phyloP scores from a whole-genome alignment of 1,140 invertebrate species.

The Uloborus diversus region DNA sequence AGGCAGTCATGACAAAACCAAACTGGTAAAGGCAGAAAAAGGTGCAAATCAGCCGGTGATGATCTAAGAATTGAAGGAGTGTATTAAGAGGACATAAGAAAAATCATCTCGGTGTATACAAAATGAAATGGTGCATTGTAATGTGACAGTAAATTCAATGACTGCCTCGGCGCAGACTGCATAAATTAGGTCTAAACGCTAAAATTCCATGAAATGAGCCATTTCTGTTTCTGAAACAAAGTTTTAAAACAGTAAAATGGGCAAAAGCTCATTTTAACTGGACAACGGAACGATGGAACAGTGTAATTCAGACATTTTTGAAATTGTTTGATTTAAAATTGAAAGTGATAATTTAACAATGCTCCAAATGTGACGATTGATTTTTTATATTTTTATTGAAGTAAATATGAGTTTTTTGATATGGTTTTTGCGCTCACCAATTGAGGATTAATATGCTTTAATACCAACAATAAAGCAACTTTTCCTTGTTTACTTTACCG shows the following conservation, averaged over 20 bases:
- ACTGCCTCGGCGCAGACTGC: background rate
- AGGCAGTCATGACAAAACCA: background rate
- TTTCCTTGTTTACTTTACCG: too few relatives aligned
- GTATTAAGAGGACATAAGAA: background rate
- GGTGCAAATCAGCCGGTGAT: background rate
- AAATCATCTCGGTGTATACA: background rate
- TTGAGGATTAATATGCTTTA: too few relatives aligned
- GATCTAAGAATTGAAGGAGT: background rate
- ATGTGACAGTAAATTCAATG: background rate
- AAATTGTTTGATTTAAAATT: too few relatives aligned
- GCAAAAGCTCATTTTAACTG: background rate
- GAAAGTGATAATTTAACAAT: too few relatives aligned
- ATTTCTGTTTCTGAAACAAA: background rate
- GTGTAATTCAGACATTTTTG: background rate
- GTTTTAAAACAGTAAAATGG: background rate
- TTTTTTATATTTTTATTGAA: too few relatives aligned
- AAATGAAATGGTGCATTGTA: background rate
- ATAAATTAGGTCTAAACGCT: background rate
- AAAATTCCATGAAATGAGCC: background rate
- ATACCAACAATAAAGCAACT: too few relatives aligned
- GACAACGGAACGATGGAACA: background rate
- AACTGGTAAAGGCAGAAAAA: background rate
- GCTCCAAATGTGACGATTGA: too few relatives aligned
- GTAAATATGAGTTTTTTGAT: too few relatives aligned
- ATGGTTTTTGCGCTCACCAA: too few relatives aligned